Evolutionary conservation across 2,113 vertebrate species (phyloP).

Genomic region (Corvus moneduloides): DNA sequence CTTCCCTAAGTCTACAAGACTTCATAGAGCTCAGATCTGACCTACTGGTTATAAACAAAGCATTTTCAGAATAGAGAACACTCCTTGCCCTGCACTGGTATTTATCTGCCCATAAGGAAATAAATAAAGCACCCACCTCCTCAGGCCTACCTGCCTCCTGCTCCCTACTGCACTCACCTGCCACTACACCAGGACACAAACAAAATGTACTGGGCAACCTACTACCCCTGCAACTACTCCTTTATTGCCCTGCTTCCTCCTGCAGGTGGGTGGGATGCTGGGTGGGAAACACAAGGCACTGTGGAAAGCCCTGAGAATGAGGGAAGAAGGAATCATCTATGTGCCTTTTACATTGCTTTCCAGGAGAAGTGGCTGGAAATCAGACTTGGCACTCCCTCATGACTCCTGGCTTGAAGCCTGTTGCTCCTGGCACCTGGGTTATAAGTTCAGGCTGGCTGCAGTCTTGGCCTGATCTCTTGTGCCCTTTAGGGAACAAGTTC

Average conservation of each 20-base stretch:
- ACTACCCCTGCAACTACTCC: neutral
- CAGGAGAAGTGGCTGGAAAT: neutral
- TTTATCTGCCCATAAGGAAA: neutral
- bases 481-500: neutral
- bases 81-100: rapidly evolving
- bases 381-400: neutral
- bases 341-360: neutral
- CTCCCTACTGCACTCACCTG: neutral
- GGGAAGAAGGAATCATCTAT: rapidly evolving
- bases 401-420: neutral
- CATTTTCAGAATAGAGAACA: neutral
- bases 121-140: neutral
- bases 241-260: neutral
- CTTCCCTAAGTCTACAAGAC: neutral
- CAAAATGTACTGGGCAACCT: rapidly evolving
- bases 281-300: neutral
- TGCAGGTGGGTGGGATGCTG: neutral
- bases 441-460: neutral
- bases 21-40: neutral
- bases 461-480: neutral
- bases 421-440: neutral
- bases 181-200: rapidly evolving
- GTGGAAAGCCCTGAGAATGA: neutral
- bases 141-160: neutral
- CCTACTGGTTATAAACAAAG: neutral